Conservation (phyloP, 2,888 invertebrate genomes). For the Eupithecia centaureata region DNA sequence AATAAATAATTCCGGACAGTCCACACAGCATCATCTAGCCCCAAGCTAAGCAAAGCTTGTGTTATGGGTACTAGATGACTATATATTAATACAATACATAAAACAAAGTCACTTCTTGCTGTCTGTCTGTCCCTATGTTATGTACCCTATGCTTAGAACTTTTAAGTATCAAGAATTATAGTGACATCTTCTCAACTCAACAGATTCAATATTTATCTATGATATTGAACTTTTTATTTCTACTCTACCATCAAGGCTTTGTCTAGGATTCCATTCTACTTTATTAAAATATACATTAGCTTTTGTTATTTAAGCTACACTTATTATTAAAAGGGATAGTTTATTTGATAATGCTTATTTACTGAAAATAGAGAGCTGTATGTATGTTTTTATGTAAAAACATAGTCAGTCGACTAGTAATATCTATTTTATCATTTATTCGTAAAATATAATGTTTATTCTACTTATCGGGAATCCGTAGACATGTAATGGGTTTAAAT, state of each 20-base stretch:
- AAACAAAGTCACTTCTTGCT: no score
- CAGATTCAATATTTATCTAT: background rate
- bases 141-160: no score
- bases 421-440: background rate
- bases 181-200: no score
- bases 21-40: no score
- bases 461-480: background rate
- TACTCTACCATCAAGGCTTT: background rate
- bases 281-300: background rate
- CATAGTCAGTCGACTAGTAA: slow-evolving; percentile 25
- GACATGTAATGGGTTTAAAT: background rate
- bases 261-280: background rate
- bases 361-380: slow-evolving; percentile 40
- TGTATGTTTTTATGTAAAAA: slow-evolving; percentile 41
- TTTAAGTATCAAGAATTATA: no score
- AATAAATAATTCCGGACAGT: no score
- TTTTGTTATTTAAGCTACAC: background rate
- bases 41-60: no score
- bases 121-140: no score
- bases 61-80: no score
- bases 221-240: background rate
- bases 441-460: background rate
- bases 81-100: no score
- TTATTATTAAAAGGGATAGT: slow-evolving; percentile 3
- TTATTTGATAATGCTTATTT: slow-evolving; percentile 20